Base-by-base conservation (phyloP, 2,797 vertebrate genomes). In the Onychomys leucogaster region DNA sequence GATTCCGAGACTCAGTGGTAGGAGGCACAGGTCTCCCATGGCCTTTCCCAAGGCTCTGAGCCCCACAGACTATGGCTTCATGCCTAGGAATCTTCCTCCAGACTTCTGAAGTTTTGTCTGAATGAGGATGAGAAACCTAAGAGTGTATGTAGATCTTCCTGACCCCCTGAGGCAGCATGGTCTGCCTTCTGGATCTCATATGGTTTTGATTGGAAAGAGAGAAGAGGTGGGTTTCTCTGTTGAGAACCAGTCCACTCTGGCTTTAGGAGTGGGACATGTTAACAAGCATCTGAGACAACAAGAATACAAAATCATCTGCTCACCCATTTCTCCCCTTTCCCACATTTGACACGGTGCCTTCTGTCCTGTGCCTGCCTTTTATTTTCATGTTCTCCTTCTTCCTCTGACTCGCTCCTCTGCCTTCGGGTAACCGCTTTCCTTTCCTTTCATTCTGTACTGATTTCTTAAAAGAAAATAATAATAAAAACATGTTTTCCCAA, bases 391-490 rank as follows among this genome's bases (percentile, higher is more conserved):
- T 96, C 63, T 94, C 81, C 73, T 95, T 89, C 65, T 76, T 96
- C 61, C 86, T 21, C 41, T 78, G 94, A 94, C 80, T 89, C 2
- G 13, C 67, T 80, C 81, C 76, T 84, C 65, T 32, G 29, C 91
- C 93, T 1, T 32, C 73, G 41, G 61, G 29, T 63, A 89, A 88
- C 6, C 2, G 19, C 46, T 37, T 43, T 71, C 90, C 27, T 41
- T 77, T 92, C 41, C 52, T 41, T 91, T 95, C 59, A 77, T 92
- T 88, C 46, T 67, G 37, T 59, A 46, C 89, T 46, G 94, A 52
- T 94, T 93, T 94, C 76, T 96, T 89, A 94, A 97, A 97, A 94
- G 78, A 95, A 96, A 96, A 95, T 49, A 41, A 16, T 34, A 34
- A 85, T 69, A 85, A 65, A 49, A 86, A 91, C 84, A 49, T 63